Evolutionary conservation across 92 coral and sea anemone genomes (phyloP).

Genomic region (Virgularia gustaviana): DNA sequence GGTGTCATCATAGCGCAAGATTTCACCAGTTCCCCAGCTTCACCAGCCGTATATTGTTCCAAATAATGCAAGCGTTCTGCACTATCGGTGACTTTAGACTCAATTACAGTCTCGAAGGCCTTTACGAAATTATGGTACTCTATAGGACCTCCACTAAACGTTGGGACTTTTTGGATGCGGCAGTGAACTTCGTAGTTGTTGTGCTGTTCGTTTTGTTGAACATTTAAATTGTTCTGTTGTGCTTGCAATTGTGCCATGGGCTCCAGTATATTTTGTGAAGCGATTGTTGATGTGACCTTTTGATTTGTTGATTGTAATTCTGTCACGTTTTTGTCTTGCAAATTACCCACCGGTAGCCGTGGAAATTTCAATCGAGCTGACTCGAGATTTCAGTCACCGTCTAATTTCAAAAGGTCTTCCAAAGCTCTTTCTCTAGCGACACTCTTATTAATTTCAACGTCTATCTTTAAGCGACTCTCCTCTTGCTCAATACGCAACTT

Average conservation of each 20-base stretch:
- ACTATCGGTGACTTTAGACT: slow-evolving; percentile 28
- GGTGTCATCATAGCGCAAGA: slow-evolving; percentile 38
- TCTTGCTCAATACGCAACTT: slow-evolving; percentile 28
- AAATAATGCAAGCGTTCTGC: slow-evolving; percentile 43
- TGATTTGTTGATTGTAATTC: too few relatives aligned
- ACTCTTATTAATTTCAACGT: slow-evolving; percentile 34
- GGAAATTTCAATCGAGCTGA: background rate
- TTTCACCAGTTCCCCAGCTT: slow-evolving; percentile 39
- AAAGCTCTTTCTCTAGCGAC: slow-evolving; percentile 28
- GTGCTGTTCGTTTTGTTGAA: slow-evolving; percentile 39
- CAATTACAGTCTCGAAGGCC: slow-evolving; percentile 44
- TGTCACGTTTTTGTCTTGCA: too few relatives aligned
- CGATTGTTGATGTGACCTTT: slow-evolving; percentile 1
- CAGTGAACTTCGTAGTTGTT: slow-evolving; percentile 36
- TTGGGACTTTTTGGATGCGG: slow-evolving; percentile 37
- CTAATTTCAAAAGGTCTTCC: background rate
- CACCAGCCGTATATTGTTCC: slow-evolving; percentile 45
- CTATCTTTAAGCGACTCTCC: slow-evolving; percentile 33
- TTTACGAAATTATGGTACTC: slow-evolving; percentile 33
- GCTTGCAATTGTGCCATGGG: slow-evolving; percentile 34
- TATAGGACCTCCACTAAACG: slow-evolving; percentile 29
- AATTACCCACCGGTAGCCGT: too few relatives aligned
- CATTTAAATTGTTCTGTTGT: slow-evolving; percentile 34
- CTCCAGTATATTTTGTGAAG: slow-evolving; percentile 18
- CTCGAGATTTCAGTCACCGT: background rate